phyloP scores from a whole-genome alignment of 2,797 vertebrate genomes.

The Crossoptilon crossoptilon region DNA sequence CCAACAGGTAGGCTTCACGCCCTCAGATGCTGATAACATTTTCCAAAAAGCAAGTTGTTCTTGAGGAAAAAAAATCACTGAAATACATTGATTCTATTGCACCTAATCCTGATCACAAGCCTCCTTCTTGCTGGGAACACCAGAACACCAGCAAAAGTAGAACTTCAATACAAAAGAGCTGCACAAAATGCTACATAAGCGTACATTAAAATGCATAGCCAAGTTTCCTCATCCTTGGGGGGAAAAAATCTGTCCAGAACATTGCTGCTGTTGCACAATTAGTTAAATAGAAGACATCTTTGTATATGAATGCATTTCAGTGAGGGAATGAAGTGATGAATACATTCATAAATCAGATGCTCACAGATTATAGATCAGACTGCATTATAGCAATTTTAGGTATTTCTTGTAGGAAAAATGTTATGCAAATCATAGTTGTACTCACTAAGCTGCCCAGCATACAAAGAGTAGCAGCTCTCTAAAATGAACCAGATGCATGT shows the following conservation, averaged over 20 bases:
- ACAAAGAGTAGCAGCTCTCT: not conserved
- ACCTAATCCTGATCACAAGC: not conserved
- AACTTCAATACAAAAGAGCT: not conserved
- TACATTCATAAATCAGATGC: accelerated
- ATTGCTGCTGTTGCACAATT: not conserved
- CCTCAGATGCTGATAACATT: not conserved
- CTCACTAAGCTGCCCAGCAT: not conserved
- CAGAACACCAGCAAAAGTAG: not conserved
- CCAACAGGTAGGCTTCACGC: not conserved
- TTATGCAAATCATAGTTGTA: not conserved
- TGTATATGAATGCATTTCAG: not conserved
- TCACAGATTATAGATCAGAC: not conserved
- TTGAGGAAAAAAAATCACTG: not conserved
- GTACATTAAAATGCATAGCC: not conserved
- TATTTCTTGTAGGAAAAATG: not conserved
- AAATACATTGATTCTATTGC: not conserved
- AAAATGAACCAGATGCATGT: not conserved
- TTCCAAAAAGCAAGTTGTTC: not conserved
- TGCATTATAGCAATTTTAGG: not conserved
- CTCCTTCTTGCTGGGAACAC: not conserved
- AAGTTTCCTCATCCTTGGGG: not conserved
- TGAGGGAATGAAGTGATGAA: not conserved
- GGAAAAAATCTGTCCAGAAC: not conserved
- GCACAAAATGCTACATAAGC: not conserved
- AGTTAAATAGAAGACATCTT: not conserved